Conservation (phyloP, 92 coral and sea anemone genomes). For the Porites cylindrica region DNA sequence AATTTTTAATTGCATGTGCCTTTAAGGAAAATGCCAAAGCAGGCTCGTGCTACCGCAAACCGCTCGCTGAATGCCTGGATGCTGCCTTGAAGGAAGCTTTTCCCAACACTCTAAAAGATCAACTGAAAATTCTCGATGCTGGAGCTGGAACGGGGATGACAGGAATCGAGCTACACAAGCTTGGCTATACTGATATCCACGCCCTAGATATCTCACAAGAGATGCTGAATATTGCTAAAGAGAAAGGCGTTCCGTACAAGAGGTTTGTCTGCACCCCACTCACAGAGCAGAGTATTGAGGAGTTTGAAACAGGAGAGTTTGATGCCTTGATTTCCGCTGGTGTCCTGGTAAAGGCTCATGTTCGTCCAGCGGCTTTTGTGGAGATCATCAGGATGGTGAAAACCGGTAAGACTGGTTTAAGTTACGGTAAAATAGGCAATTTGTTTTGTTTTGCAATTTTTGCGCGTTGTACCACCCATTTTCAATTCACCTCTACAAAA, state of each 20-base stretch:
- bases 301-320: not conserved
- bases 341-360: not conserved
- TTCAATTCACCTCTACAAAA: too few relatives aligned
- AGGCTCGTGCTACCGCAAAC: slow-evolving; percentile 33
- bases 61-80: slow-evolving; percentile 21
- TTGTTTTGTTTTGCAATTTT: too few relatives aligned
- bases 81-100: slow-evolving; percentile 22
- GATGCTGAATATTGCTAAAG: slow-evolving; percentile 43
- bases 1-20: not conserved
- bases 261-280: slow-evolving; percentile 45
- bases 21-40: slow-evolving; percentile 17
- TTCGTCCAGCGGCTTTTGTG: not conserved
- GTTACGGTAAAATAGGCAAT: too few relatives aligned
- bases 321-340: not conserved
- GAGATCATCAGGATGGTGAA: slow-evolving; percentile 5
- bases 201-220: slow-evolving; percentile 31
- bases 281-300: slow-evolving; percentile 13
- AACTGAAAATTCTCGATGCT: not conserved
- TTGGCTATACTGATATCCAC: slow-evolving; percentile 55
- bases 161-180: slow-evolving; percentile 37
- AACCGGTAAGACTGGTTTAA: not conserved
- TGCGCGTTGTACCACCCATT: too few relatives aligned
- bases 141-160: slow-evolving; percentile 20
- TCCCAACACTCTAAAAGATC: not conserved
- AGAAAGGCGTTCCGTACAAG: slow-evolving; percentile 35